Evolutionary conservation across 1,140 invertebrate genomes (phyloP).

Genomic region (Sinonovacula constricta): DNA sequence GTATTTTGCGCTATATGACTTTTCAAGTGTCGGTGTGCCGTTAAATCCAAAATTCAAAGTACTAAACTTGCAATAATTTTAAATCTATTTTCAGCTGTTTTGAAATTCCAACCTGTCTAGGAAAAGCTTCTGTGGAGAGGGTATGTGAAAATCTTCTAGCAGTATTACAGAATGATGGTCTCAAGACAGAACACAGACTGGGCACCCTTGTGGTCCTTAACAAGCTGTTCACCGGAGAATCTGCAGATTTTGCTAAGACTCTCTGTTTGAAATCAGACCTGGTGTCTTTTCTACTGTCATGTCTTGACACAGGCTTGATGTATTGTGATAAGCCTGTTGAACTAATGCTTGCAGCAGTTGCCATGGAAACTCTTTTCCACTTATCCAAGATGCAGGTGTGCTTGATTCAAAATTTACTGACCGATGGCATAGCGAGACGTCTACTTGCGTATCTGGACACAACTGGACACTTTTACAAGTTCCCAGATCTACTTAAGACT

Average conservation of each 20-base stretch:
- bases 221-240: conserved; percentile 4
- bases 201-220: conserved; percentile 11
- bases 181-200: too few relatives aligned
- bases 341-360: conserved; percentile 17
- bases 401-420: background rate
- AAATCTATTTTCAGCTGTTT: too few relatives aligned
- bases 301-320: conserved; percentile 18
- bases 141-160: too few relatives aligned
- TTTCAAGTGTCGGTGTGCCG: too few relatives aligned
- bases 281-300: background rate
- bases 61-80: too few relatives aligned
- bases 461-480: conserved; percentile 12
- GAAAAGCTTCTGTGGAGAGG: too few relatives aligned
- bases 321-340: conserved; percentile 1
- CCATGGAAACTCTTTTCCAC: conserved; percentile 27
- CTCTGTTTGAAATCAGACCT: conserved; percentile 10
- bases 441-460: conserved; percentile 27
- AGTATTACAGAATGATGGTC: too few relatives aligned
- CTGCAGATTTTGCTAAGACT: background rate
- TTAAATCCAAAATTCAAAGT: too few relatives aligned
- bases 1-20: too few relatives aligned
- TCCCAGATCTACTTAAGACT: background rate
- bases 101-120: too few relatives aligned
- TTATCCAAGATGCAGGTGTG: conserved; percentile 9
- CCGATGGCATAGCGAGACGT: background rate